Conservation (phyloP, 1,140 invertebrate species). For the Drosophila kanapiae region DNA sequence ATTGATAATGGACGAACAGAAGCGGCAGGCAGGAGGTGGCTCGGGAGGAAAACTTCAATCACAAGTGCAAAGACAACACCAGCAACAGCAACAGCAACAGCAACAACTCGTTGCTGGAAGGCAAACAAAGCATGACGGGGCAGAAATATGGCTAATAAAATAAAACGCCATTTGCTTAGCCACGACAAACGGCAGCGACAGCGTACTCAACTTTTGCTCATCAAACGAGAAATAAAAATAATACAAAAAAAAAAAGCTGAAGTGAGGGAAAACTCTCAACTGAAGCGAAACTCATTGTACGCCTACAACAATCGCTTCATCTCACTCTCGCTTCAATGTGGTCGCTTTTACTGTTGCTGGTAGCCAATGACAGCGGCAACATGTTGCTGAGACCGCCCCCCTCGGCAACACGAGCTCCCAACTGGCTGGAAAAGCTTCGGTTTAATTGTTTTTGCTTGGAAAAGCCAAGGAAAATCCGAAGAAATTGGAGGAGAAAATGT, state of each 20-base stretch:
- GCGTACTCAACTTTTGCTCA: constrained; percentile 23
- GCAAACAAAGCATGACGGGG: constrained; percentile 79
- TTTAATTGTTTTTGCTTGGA: constrained; percentile 25
- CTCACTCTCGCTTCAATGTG: neutral
- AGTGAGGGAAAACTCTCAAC: constrained; percentile 30
- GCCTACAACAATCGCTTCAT: constrained; percentile 49
- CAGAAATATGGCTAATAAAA: constrained; percentile 82
- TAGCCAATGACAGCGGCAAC: constrained; percentile 55
- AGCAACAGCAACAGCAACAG: constrained; percentile 24
- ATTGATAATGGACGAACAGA: constrained; percentile 69
- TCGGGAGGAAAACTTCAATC: constrained; percentile 38
- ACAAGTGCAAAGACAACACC: constrained; percentile 54
- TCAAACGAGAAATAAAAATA: constrained; percentile 34
- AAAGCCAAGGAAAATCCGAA: neutral
- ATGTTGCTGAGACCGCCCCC: constrained; percentile 53
- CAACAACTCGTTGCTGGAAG: constrained; percentile 33
- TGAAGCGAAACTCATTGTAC: constrained; percentile 38
- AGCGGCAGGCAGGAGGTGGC: neutral
- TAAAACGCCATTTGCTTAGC: constrained; percentile 77
- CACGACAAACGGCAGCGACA: constrained; percentile 28
- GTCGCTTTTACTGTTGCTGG: constrained; percentile 13
- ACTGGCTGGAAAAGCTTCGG: constrained; percentile 38
- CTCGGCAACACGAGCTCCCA: constrained; percentile 34
- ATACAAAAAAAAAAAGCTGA: constrained; percentile 43
- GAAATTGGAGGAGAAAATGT: neutral